A percentile compares a stretch with the other conserved stretches of the same genome.
phyloP scores from a whole-genome alignment of 2,888 invertebrate genomes.

The Calephelis perditalis region DNA sequence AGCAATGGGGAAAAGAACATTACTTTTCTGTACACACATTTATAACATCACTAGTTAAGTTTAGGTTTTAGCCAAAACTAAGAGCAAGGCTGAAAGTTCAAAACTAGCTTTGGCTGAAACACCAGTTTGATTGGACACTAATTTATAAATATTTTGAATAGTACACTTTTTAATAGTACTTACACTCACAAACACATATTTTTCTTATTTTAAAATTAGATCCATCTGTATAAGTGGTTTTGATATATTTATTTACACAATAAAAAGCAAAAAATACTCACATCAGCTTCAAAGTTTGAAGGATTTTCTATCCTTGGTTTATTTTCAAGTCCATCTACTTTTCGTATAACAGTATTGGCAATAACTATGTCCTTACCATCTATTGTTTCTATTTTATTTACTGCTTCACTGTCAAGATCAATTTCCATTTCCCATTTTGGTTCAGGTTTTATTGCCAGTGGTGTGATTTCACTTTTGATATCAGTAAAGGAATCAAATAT shows the following conservation, averaged over 20 bases:
- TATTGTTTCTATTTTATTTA: conserved; percentile 44
- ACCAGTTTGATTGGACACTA: too few species aligned
- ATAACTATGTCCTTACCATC: conserved; percentile 63
- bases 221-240: too few species aligned
- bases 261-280: conserved; percentile 36
- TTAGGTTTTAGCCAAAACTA: too few species aligned
- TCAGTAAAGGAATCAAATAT: conserved; percentile 69
- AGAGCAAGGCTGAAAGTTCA: too few species aligned
- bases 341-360: conserved; percentile 67
- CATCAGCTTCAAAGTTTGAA: conserved; percentile 40
- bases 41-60: too few species aligned
- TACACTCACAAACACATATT: too few species aligned
- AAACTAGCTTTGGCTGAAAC: too few species aligned
- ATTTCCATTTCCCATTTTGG: conserved; percentile 72
- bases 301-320: conserved; percentile 31
- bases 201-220: too few species aligned
- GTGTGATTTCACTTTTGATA: conserved; percentile 69
- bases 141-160: too few species aligned
- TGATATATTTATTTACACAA: not conserved
- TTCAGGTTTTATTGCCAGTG: conserved; percentile 55
- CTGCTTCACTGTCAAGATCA: conserved; percentile 42
- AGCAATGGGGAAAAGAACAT: too few species aligned
- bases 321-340: conserved; percentile 53
- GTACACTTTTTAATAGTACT: too few species aligned
- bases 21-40: too few species aligned